Conservation (phyloP, 2,113 vertebrate species). For the Ancistrus triradiatus region DNA sequence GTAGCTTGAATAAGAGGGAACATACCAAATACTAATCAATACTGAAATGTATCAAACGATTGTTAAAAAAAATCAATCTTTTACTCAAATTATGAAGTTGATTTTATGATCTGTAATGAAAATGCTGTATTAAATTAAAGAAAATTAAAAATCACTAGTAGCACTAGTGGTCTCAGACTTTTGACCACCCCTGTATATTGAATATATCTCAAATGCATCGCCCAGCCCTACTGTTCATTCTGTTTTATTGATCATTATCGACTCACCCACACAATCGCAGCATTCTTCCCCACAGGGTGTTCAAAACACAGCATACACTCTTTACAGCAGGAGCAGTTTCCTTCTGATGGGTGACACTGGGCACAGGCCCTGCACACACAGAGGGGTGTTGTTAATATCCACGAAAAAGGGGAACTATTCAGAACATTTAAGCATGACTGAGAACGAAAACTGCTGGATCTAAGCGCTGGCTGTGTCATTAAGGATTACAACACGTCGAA, state of each 20-base stretch:
- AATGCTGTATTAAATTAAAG: too few species aligned
- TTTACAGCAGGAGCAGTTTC: conserved; percentile 96
- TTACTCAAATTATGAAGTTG: too few species aligned
- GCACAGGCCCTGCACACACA: conserved; percentile 84
- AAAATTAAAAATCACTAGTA: too few species aligned
- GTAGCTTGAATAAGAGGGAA: too few species aligned
- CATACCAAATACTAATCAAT: too few species aligned
- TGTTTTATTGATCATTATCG: background rate
- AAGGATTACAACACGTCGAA: conserved; percentile 5
- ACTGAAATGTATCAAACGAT: too few species aligned
- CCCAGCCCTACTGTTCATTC: too few species aligned
- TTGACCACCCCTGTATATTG: too few species aligned
- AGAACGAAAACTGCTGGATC: background rate
- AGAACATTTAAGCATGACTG: conserved; percentile 1
- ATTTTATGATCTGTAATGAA: too few species aligned
- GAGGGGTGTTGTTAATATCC: conserved; percentile 36
- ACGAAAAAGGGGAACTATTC: conserved; percentile 5
- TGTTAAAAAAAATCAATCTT: too few species aligned
- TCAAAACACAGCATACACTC: conserved; percentile 97
- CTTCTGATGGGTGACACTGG: conserved; percentile 93
- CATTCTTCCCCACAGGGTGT: conserved; percentile 97
- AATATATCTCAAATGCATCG: too few species aligned
- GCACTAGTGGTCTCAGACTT: too few species aligned
- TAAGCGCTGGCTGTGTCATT: conserved; percentile 11
- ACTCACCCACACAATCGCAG: conserved; percentile 97